Percentiles rank a stretch among this genome's conserved stretches.
Conservation (phyloP, 2,113 vertebrate genomes). For the Noctilio leporinus region DNA sequence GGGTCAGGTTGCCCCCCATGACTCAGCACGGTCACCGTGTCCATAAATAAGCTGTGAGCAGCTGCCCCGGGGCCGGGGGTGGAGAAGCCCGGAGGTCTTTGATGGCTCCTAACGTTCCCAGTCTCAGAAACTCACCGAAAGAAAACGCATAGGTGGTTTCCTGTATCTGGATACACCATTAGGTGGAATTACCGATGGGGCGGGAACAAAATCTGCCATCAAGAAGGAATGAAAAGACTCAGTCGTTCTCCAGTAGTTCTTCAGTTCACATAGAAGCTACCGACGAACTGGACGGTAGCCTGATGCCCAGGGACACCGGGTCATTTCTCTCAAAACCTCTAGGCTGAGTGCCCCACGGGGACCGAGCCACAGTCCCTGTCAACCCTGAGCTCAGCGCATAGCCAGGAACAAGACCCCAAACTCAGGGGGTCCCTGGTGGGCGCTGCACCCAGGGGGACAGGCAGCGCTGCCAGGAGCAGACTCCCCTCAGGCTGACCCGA, state of each 20-base stretch:
- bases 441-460: fast-evolving
- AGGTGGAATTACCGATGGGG: neutral
- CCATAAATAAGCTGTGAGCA: neutral
- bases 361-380: neutral
- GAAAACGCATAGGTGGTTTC: neutral
- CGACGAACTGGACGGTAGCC: neutral
- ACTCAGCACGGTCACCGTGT: neutral
- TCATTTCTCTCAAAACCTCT: neutral
- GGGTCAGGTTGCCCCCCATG: neutral
- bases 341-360: no score
- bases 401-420: neutral
- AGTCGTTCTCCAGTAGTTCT: no score
- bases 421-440: neutral
- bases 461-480: neutral
- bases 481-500: neutral
- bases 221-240: neutral
- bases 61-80: neutral
- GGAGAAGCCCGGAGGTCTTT: fast-evolving
- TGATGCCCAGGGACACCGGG: neutral
- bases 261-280: neutral
- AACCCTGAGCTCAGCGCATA: neutral
- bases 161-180: neutral
- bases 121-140: neutral
- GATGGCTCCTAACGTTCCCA: neutral
- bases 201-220: neutral